Conservation (phyloP, 2,888 invertebrate species). For the Sarcophaga subvicina region DNA sequence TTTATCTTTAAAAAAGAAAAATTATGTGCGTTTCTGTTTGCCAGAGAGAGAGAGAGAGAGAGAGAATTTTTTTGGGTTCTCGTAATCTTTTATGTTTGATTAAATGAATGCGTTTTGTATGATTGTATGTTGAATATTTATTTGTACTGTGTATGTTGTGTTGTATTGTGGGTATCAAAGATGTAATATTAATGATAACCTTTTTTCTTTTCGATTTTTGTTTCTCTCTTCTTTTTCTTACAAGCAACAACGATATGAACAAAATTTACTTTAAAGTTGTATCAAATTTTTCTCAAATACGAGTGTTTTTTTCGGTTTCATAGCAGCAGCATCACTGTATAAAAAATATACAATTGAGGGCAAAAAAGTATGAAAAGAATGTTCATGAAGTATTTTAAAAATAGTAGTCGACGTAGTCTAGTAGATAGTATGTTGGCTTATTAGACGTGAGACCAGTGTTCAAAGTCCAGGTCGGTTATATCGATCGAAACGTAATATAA, state of each 20-base stretch:
- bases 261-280: slow-evolving; percentile 54
- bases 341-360: too few species aligned
- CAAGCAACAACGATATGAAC: slow-evolving; percentile 13
- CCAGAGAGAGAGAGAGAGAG: not conserved
- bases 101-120: not conserved
- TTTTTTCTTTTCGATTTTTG: slow-evolving; percentile 48
- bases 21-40: not conserved
- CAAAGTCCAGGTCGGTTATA: too few species aligned
- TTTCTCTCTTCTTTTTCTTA: not conserved
- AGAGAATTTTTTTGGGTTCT: slow-evolving; percentile 15
- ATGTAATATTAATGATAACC: slow-evolving; percentile 68
- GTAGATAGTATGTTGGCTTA: too few species aligned
- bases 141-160: not conserved
- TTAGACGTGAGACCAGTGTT: too few species aligned
- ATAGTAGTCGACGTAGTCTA: too few species aligned
- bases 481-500: too few species aligned
- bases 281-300: slow-evolving; percentile 59
- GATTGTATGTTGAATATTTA: not conserved
- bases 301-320: slow-evolving; percentile 3
- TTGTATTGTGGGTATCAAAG: slow-evolving; percentile 63
- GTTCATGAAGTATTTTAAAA: too few species aligned
- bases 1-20: not conserved
- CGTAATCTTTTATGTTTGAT: slow-evolving; percentile 9
- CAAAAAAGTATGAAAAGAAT: too few species aligned
- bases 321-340: not conserved